These are phyloP conservation scores for Sarotherodon lohbergeri DNA, from an alignment of 2,113 vertebrate species.

Conservation along the genomic window DNA sequence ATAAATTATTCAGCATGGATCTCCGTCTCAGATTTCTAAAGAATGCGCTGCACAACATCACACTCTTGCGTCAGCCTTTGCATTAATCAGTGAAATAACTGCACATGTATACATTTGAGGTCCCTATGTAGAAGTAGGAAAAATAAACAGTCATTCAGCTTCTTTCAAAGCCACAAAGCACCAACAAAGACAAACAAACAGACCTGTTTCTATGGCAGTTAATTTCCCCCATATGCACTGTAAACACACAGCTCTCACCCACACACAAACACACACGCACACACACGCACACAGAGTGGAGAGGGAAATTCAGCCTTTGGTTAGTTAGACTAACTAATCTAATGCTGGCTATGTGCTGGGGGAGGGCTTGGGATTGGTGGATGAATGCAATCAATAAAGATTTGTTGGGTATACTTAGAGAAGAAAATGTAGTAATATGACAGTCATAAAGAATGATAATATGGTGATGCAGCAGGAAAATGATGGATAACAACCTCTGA, in stretches of 20 bases:
- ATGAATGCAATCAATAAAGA: neutral
- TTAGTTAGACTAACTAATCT: neutral
- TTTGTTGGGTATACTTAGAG: neutral
- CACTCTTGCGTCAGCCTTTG: neutral
- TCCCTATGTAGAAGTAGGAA: neutral
- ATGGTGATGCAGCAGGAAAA: neutral
- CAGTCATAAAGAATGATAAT: neutral
- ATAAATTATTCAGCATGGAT: constrained; percentile 30
- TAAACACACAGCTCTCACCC: neutral
- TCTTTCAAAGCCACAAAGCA: neutral
- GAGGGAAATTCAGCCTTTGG: neutral
- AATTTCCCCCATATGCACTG: neutral
- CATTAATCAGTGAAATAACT: neutral
- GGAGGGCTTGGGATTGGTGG: neutral
- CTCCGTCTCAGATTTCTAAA: constrained; percentile 1
- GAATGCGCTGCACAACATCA: neutral
- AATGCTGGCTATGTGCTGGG: neutral
- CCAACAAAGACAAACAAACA: constrained; percentile 3
- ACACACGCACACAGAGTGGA: neutral
- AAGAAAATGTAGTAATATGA: neutral
- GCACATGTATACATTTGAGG: neutral
- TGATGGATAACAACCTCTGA: neutral
- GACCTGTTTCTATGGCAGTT: neutral
- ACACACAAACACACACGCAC: neutral
- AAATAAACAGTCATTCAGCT: neutral